phyloP scores from a whole-genome alignment of 2,888 invertebrate species.

The Enoplolaimus lenunculus region DNA sequence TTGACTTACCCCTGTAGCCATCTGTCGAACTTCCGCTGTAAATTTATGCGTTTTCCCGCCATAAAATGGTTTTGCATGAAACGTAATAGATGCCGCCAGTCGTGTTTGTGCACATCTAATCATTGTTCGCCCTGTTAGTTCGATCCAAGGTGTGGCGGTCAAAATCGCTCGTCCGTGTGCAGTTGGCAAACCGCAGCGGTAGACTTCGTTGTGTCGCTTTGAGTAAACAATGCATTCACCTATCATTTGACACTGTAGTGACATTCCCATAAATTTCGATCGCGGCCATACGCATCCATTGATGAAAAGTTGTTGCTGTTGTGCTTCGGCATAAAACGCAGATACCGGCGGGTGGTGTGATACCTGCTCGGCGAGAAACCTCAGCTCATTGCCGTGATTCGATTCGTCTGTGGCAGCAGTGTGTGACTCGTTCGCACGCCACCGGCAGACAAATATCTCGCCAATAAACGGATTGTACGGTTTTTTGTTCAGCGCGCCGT shows the following conservation, averaged over 20 bases:
- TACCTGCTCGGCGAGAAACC: constrained; percentile 45
- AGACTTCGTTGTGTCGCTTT: constrained; percentile 38
- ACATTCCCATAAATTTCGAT: constrained; percentile 48
- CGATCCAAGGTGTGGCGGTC: constrained; percentile 47
- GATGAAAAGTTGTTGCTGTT: constrained; percentile 43
- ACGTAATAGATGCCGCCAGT: too few species aligned
- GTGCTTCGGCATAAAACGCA: constrained; percentile 47
- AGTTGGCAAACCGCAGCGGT: constrained; percentile 45
- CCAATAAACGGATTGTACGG: constrained; percentile 50
- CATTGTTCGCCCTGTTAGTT: constrained; percentile 45
- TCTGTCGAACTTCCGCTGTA: constrained; percentile 45
- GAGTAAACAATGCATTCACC: not conserved
- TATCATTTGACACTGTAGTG: constrained; percentile 33
- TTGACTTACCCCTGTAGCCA: too few species aligned
- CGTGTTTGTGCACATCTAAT: constrained; percentile 28
- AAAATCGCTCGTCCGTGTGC: constrained; percentile 47
- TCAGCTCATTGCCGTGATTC: constrained; percentile 29
- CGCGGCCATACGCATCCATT: constrained; percentile 46
- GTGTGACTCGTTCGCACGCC: constrained; percentile 36
- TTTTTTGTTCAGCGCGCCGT: constrained; percentile 43
- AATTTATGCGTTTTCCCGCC: constrained; percentile 47
- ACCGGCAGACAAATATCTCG: constrained; percentile 48
- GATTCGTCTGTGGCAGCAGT: constrained; percentile 1
- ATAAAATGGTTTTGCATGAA: constrained; percentile 49
- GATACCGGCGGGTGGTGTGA: constrained; percentile 40